A percentile compares a stretch with the other conserved stretches of the same genome.
Evolutionary conservation across 1,140 invertebrate genomes (phyloP).

Genomic region (Harpegnathos saltator): DNA sequence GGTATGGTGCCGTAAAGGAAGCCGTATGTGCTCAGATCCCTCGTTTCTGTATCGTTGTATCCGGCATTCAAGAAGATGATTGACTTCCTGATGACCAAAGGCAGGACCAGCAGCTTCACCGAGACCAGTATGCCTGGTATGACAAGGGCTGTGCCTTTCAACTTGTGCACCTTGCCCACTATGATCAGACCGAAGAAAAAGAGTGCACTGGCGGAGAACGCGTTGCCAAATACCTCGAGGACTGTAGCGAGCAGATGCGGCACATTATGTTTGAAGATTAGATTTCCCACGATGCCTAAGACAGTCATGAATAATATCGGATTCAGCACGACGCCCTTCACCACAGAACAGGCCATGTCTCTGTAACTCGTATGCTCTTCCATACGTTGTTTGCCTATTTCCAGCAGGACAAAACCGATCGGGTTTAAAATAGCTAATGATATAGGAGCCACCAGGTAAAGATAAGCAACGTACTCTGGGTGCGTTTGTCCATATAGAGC

Average conservation of each 20-base stretch:
- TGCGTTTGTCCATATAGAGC: constrained; percentile 92
- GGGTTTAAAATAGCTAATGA: constrained; percentile 97
- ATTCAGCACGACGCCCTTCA: constrained; percentile 93
- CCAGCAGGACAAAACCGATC: constrained; percentile 95
- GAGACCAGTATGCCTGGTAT: constrained; percentile 94
- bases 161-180: constrained; percentile 94
- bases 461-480: constrained; percentile 95
- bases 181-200: constrained; percentile 96
- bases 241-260: constrained; percentile 92
- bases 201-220: constrained; percentile 96
- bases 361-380: constrained; percentile 73
- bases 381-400: constrained; percentile 90
- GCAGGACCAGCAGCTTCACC: constrained; percentile 95
- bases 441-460: constrained; percentile 98
- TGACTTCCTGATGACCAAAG: constrained; percentile 94
- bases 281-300: constrained; percentile 95
- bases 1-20: constrained; percentile 99
- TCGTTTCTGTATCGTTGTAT: constrained; percentile 89
- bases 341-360: constrained; percentile 83
- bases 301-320: constrained; percentile 97
- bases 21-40: constrained; percentile 95
- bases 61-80: constrained; percentile 91
- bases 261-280: constrained; percentile 92
- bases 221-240: constrained; percentile 92
- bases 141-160: constrained; percentile 91